phyloP scores from a whole-genome alignment of 2,888 invertebrate genomes.

The Morinoia aosen region DNA sequence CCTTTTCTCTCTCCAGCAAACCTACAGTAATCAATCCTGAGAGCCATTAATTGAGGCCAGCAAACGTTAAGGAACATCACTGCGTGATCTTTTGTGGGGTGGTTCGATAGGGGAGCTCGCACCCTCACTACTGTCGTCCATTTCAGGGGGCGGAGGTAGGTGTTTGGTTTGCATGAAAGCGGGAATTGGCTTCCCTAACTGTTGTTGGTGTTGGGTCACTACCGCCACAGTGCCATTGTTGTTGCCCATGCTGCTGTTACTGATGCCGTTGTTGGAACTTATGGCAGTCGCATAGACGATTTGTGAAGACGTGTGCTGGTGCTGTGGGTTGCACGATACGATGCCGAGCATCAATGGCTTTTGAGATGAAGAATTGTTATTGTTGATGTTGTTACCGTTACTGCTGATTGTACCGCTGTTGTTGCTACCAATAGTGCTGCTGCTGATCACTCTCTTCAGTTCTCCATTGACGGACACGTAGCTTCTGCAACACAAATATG shows the following conservation, averaged over 20 bases:
- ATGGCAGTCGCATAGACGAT: constrained; percentile 17
- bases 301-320: not conserved
- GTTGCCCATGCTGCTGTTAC: not conserved
- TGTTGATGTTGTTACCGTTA: not conserved
- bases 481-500: constrained; percentile 35
- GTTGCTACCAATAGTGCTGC: constrained; percentile 53
- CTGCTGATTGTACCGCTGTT: constrained; percentile 35
- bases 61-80: constrained; percentile 47
- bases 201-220: constrained; percentile 23
- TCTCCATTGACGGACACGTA: constrained; percentile 67
- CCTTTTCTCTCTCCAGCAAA: not conserved
- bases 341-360: constrained; percentile 32
- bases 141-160: not conserved
- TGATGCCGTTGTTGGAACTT: constrained; percentile 3
- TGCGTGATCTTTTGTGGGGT: not conserved
- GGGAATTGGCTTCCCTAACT: not conserved
- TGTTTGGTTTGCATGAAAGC: constrained; percentile 20
- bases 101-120: not conserved
- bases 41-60: not conserved
- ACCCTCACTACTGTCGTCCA: not conserved
- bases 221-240: constrained; percentile 46
- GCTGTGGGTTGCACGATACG: not conserved
- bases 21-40: not conserved
- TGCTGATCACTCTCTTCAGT: constrained; percentile 64
- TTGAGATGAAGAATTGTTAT: not conserved